Base-by-base conservation (phyloP, 2,113 vertebrate species). In the Nestor notabilis region DNA sequence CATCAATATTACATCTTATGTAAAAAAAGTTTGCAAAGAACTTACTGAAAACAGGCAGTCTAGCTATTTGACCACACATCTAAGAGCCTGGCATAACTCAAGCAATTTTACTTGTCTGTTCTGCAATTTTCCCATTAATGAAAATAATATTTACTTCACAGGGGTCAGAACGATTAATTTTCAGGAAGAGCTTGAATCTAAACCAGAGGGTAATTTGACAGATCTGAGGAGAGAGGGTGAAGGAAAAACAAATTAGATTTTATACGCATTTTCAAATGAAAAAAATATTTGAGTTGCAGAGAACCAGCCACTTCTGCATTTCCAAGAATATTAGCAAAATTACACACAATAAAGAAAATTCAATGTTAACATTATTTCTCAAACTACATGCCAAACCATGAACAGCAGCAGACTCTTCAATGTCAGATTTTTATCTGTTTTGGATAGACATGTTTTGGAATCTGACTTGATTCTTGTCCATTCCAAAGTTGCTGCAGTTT, bases 71-170 rank as follows among this genome's bases (percentile, higher is more conserved):
- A 89, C 83, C 80, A 74, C 61, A 72, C 7, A 28, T 76, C 74
- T 49, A 33, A 43, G 8, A 87, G 47, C 47, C 75, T 52, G 60
- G 35, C 33, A 44, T 87, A 95, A 91, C 84, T 93, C 52, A 81
- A 87, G 87, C 80, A 90, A 72, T 87, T 93, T 75, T 50, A 75
- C 75, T 96, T 55, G 70, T 86, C 92, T 93, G 55, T 81, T 88
- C 82, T 55, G 64, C 55, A 80, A 84, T 84, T 81, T 96, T 81
- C 68, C 80, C 79, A 84, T 93, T 97, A 93, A 94, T 89, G 86
- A 97, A 93, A 94, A 89, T 66, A 95, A 46, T 94, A 93, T 97
- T 95, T 96, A 92, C 76, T 81, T 90, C 80, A 94, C 71, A 80
- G 90, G 39, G 85, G 72, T 93, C 83, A 92, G 64, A 94, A 89